Base-by-base conservation (phyloP, 2,113 vertebrate genomes). In the Zosterops japonicus region DNA sequence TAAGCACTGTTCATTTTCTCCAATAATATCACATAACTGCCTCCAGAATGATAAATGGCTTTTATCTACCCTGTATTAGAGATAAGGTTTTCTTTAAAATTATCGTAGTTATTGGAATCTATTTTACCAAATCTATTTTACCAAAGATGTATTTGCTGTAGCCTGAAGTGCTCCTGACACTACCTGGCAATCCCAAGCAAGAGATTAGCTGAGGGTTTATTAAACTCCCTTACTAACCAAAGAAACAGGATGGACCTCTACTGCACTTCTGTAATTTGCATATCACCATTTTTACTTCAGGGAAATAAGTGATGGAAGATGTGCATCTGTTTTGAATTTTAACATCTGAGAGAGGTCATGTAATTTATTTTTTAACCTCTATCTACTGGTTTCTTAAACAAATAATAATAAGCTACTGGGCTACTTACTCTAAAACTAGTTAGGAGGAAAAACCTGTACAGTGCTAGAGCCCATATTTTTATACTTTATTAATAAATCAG, bases 91-190 rank as follows among this genome's bases (percentile, higher is more conserved):
- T 74, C 63, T 91, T 87, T 59, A 84, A 74, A 97, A 95, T 91
- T 95, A 93, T 81, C 87, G 85, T 88, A 94, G 93, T 79, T 95
- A 94, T 76, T 93, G 75, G 63, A 95, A 79, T 69, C 41, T 70
- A 76, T 87, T 91, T 80, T 67, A 50, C 67, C 55, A 76, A 85
- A 79, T 69, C 41, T 70, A 76, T 87, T 91, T 80, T 67, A 50
- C 67, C 55, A 76, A 85, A 79, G 70, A 76, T 35, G 21, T 75
- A 71, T 91, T 87, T 90, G 78, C 82, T 63, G 11, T 55, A 65
- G 61, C 42, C 55, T n/a, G 60, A 87, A 72, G 67, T 61, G 44
- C 35, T 87, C 35, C 78, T 86, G 50, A 94, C 35, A 46, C 69
- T 80, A 57, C 77, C 68, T 57, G 33, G 78, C 59, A 88, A 59